Conservation (phyloP, 2,113 vertebrate genomes). For the Sturnira hondurensis region DNA sequence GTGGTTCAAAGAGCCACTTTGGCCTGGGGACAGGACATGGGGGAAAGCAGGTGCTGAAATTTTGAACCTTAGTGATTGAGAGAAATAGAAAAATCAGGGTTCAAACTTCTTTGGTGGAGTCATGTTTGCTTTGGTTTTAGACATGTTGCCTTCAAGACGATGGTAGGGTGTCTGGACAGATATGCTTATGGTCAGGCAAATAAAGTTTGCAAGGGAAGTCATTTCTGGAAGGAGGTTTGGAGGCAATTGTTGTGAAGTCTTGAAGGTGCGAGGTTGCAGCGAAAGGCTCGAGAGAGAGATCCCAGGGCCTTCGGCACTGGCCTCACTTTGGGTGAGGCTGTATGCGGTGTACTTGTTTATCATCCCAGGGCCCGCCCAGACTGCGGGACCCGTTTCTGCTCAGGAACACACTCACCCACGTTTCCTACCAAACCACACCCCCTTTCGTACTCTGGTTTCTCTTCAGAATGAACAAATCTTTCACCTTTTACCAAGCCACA, state of each 20-base stretch:
- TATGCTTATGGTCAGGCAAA: neutral
- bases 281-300: neutral
- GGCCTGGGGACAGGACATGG: neutral
- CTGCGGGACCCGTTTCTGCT: slow-evolving; percentile 14
- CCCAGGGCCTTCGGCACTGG: neutral
- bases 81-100: neutral
- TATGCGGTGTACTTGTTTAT: neutral
- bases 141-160: neutral
- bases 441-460: slow-evolving; percentile 26
- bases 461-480: too few species aligned
- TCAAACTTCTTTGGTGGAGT: neutral
- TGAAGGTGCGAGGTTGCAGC: neutral
- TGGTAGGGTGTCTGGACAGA: neutral
- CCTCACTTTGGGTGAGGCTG: neutral
- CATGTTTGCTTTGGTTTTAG: neutral
- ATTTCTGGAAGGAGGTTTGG: neutral
- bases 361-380: neutral
- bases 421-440: neutral
- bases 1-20: neutral
- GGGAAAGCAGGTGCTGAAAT: neutral
- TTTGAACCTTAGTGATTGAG: neutral
- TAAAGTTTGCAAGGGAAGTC: neutral
- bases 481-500: neutral
- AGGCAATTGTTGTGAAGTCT: neutral
- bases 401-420: neutral